Evolutionary conservation across 2,888 invertebrate species (phyloP).

Genomic region (Meiosimyza decipiens): DNA sequence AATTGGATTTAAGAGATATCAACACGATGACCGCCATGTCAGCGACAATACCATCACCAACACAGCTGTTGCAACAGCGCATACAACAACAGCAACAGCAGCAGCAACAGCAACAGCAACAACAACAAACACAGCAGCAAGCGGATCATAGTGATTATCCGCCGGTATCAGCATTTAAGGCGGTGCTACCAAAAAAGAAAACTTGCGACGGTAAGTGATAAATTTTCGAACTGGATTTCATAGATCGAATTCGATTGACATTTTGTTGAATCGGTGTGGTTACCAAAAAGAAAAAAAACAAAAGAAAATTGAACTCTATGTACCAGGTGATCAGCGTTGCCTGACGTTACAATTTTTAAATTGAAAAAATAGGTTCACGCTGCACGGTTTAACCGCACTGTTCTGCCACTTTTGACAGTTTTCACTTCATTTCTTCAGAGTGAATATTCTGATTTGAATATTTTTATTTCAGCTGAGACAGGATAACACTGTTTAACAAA

Average conservation of each 20-base stretch:
- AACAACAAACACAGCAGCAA: conserved; percentile 47
- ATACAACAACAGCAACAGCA: conserved; percentile 44
- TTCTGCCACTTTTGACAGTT: too few species aligned
- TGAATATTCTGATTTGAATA: too few species aligned
- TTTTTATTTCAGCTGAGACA: too few species aligned
- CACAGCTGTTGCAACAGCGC: conserved; percentile 55
- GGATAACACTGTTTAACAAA: too few species aligned
- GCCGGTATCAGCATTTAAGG: conserved; percentile 65
- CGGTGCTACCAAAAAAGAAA: conserved; percentile 66
- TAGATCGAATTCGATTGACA: neutral
- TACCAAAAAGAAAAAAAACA: too few species aligned
- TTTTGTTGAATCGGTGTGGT: too few species aligned
- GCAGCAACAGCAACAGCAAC: conserved; percentile 48
- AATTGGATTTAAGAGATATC: conserved; percentile 62
- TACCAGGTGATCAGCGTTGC: neutral
- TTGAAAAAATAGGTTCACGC: neutral
- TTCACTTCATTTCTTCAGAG: neutral
- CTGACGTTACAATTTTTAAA: conserved; percentile 9
- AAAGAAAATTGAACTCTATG: too few species aligned
- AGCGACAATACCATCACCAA: conserved; percentile 57
- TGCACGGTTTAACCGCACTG: too few species aligned
- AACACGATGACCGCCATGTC: conserved; percentile 59
- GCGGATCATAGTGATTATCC: conserved; percentile 51
- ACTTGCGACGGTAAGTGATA: conserved; percentile 64
- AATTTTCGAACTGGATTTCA: neutral